phyloP scores from a whole-genome alignment of 2,888 invertebrate genomes.

The Rhorus exstirpatorius region DNA sequence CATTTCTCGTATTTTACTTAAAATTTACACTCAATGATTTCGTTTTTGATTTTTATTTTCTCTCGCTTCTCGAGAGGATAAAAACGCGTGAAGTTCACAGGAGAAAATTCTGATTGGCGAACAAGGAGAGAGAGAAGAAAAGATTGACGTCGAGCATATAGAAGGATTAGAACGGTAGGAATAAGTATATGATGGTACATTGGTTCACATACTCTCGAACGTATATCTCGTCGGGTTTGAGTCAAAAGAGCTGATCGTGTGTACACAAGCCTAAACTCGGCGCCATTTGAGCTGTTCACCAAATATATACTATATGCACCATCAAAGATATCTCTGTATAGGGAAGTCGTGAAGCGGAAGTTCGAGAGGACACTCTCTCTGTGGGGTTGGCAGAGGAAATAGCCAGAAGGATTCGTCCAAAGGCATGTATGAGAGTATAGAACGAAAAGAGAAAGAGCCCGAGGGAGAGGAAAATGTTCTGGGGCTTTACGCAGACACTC shows the following conservation, averaged over 20 bases:
- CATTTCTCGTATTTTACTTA: too few relatives aligned
- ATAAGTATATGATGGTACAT: neutral
- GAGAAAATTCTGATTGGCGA: neutral
- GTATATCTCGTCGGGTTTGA: constrained; percentile 2
- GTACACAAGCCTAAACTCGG: neutral
- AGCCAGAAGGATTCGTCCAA: constrained; percentile 9
- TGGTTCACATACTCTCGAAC: neutral
- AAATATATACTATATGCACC: too few relatives aligned
- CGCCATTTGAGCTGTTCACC: too few relatives aligned
- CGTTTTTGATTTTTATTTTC: neutral
- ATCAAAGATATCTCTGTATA: neutral
- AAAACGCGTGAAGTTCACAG: neutral
- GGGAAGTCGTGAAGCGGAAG: constrained; percentile 39
- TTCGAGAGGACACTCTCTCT: constrained; percentile 32
- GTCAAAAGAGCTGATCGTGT: neutral
- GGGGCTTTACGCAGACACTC: constrained; percentile 79
- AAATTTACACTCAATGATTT: too few relatives aligned
- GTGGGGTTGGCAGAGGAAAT: constrained; percentile 18
- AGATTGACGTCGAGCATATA: constrained; percentile 7
- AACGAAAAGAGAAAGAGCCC: constrained; percentile 18
- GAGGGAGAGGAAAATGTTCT: constrained; percentile 52
- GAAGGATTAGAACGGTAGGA: neutral
- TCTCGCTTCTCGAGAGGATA: neutral
- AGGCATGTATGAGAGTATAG: neutral
- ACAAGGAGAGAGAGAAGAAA: constrained; percentile 2